Percentiles rank a stretch among this genome's conserved stretches.
Conservation (phyloP, 2,888 invertebrate genomes). For the Oxycera nigricornis region DNA sequence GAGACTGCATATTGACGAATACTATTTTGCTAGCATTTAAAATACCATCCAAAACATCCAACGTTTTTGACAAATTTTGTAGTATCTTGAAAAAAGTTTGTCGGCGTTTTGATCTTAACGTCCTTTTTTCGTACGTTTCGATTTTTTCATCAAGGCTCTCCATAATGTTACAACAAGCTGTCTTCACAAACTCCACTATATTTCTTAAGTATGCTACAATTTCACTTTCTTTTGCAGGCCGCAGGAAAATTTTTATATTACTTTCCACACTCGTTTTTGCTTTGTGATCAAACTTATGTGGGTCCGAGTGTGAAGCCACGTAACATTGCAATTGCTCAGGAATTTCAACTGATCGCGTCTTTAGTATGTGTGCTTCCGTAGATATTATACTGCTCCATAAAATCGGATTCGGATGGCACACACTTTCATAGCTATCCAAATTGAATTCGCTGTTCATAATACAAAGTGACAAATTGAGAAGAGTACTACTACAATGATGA, state of each 20-base stretch:
- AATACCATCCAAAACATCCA: slow-evolving; percentile 44
- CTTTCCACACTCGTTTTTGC: background rate
- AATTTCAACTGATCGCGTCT: slow-evolving; percentile 19
- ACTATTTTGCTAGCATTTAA: slow-evolving; percentile 37
- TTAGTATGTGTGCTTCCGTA: background rate
- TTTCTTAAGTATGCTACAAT: slow-evolving; percentile 51
- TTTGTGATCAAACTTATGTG: background rate
- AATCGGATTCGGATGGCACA: slow-evolving; percentile 51
- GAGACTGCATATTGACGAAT: slow-evolving; percentile 45
- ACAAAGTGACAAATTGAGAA: slow-evolving; percentile 49
- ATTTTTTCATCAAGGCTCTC: slow-evolving; percentile 50
- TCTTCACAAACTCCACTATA: slow-evolving; percentile 49
- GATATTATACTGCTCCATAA: slow-evolving; percentile 36
- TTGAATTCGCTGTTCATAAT: slow-evolving; percentile 44
- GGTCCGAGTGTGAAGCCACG: background rate
- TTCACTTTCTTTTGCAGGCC: slow-evolving; percentile 53
- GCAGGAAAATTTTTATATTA: slow-evolving; percentile 50
- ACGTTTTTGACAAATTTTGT: slow-evolving; percentile 48
- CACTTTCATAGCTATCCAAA: slow-evolving; percentile 50
- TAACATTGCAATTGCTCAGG: slow-evolving; percentile 12
- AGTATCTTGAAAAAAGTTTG: slow-evolving; percentile 52
- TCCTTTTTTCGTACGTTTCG: slow-evolving; percentile 48
- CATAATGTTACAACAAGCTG: slow-evolving; percentile 51
- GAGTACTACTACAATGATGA: slow-evolving; percentile 47
- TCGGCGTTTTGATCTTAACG: slow-evolving; percentile 53